Evolutionary conservation across 1,140 invertebrate genomes (phyloP), one percentile per base, ranked within the genome.

Genomic region (Harpegnathos saltator): DNA sequence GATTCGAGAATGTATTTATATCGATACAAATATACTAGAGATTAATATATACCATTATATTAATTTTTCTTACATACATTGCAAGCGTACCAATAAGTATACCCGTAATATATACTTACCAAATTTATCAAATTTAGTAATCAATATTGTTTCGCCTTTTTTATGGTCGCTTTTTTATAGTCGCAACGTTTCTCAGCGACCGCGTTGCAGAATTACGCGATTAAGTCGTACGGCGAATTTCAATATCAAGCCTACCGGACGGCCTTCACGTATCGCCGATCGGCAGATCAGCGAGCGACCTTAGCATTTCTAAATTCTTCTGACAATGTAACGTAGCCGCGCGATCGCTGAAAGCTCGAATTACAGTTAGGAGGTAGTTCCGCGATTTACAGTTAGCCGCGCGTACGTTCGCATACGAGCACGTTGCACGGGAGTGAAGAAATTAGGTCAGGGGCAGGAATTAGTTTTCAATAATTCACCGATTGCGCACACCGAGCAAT

Each of bases 331-430:
- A 86, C 61, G 50, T 80, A 29, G 52, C 38, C 48, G 38, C 48
- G 73, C 69, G 61, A 83, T 26, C 68, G 68, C 73, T 87, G 83
- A 90, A 89, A 88, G 88, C 89, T 90, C 71, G 84, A 84, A 90
- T 91, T 92, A 93, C 91, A 93, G 91, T 93, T 93, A 93, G 89
- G 91, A 87, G 75, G 89, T 85, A 90, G 87, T 84, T 86, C 86
- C 83, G 85, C 83, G 86, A 87, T 90, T 89, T 91, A 91, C 90
- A 86, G 90, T 91, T 92, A 91, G 66, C 22, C 75, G 52, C 75
- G 52, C 63, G 26, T 54, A 38, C 48, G 22, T 29, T 61, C 56
- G 58, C 63, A 44, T 33, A 50, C 15, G 63, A 52, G 52, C 33
- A n/a, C n/a, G 63, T 56, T 44, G 11, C 38, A 50, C 26, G 59